Conservation (phyloP, 2,888 invertebrate species). For the Cheilosia urbana region DNA sequence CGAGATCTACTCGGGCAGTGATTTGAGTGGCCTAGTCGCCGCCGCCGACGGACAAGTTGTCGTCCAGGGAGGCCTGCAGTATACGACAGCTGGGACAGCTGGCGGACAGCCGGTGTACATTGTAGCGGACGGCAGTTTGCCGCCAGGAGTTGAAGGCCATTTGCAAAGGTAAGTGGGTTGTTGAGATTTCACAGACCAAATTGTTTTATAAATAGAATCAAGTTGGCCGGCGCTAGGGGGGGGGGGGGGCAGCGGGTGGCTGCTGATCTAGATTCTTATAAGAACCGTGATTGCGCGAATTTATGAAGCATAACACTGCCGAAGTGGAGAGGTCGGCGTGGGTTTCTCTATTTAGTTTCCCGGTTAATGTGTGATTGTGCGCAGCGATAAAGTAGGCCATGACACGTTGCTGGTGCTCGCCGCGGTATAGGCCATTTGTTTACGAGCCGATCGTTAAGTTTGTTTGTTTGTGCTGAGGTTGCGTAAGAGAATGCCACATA, state of each 20-base stretch:
- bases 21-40: constrained; percentile 82
- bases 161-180: constrained; percentile 82
- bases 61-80: constrained; percentile 83
- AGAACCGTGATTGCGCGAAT: constrained; percentile 64
- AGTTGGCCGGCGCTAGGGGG: not conserved
- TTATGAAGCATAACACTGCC: constrained; percentile 68
- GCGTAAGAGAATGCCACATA: constrained; percentile 60
- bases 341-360: constrained; percentile 53
- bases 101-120: constrained; percentile 83
- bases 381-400: constrained; percentile 63
- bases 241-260: not conserved
- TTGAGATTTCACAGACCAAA: constrained; percentile 17
- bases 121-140: constrained; percentile 81
- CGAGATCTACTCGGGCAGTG: constrained; percentile 86
- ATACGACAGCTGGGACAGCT: constrained; percentile 81
- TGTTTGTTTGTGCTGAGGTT: constrained; percentile 59
- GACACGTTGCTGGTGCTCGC: constrained; percentile 37
- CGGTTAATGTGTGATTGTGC: constrained; percentile 52
- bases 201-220: constrained; percentile 55
- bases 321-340: constrained; percentile 58
- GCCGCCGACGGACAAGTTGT: constrained; percentile 84
- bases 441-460: constrained; percentile 66
- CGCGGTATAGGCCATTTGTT: constrained; percentile 62
- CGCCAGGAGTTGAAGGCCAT: constrained; percentile 82
- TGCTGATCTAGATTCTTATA: constrained; percentile 26